A percentile compares a stretch with the other conserved stretches of the same genome.
Conservation (phyloP, 2,888 invertebrate genomes). For the Archips xylosteana region DNA sequence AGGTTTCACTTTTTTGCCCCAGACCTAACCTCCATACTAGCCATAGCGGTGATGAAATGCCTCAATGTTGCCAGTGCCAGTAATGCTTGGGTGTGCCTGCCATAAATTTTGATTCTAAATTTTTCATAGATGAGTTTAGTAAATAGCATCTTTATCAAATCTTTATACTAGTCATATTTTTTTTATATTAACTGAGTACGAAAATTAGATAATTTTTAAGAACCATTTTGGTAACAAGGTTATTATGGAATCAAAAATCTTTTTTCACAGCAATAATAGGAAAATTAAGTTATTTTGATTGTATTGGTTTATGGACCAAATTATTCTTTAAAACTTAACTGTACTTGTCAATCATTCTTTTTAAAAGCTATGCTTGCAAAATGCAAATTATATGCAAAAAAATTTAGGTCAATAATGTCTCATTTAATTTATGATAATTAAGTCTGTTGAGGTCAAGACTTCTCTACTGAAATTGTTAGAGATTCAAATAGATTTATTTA, state of each 20-base stretch:
- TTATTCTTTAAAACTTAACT: neutral
- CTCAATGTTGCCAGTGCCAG: conserved; percentile 10
- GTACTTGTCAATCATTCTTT: too few relatives aligned
- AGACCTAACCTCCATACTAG: conserved; percentile 47
- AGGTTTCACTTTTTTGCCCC: conserved; percentile 67
- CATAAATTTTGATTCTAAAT: neutral
- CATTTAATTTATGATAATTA: neutral
- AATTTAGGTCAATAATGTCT: neutral
- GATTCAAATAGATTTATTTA: too few relatives aligned
- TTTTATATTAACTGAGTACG: too few relatives aligned
- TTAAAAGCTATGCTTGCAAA: too few relatives aligned
- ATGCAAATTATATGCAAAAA: neutral
- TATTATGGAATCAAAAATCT: neutral
- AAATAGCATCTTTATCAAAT: neutral
- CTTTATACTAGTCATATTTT: too few relatives aligned
- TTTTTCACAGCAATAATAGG: neutral
- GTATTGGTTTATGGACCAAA: neutral
- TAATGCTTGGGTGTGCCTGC: neutral
- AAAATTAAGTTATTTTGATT: neutral
- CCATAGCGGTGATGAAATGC: conserved; percentile 16
- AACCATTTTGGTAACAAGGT: neutral
- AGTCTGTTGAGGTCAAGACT: too few relatives aligned
- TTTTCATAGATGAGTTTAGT: neutral
- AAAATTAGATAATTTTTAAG: too few relatives aligned
- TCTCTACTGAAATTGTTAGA: too few relatives aligned